Evolutionary conservation across 2,797 vertebrate species (phyloP).

Genomic region (Anguilla pacifica): DNA sequence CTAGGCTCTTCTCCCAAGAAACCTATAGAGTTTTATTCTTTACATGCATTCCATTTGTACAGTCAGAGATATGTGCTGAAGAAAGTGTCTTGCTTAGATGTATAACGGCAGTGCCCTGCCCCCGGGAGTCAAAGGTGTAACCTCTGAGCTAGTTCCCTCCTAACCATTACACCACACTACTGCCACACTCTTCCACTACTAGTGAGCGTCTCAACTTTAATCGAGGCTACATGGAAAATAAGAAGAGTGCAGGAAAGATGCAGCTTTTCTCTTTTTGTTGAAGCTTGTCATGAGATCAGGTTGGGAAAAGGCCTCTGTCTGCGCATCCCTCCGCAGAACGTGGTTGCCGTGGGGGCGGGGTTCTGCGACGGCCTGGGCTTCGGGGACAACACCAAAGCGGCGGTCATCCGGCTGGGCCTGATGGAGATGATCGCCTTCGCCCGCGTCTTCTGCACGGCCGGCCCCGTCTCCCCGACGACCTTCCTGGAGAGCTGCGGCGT

Average conservation of each 20-base stretch:
- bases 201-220: no score
- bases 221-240: background rate
- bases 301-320: no score
- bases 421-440: constrained; percentile 97
- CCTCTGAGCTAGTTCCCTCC: no score
- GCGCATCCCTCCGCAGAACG: constrained; percentile 71
- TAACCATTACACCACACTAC: background rate
- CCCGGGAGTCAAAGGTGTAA: no score
- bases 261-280: background rate
- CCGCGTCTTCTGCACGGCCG: constrained; percentile 83
- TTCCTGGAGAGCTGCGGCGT: constrained; percentile 97
- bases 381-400: constrained; percentile 96
- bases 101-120: no score
- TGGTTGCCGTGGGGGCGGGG: constrained; percentile 93
- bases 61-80: background rate
- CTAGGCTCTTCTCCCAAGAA: background rate
- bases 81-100: background rate
- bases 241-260: background rate
- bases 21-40: background rate
- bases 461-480: constrained; percentile 77
- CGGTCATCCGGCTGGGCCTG: constrained; percentile 92
- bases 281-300: no score
- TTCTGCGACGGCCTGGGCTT: constrained; percentile 95
- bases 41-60: background rate
- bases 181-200: background rate